phyloP scores from a whole-genome alignment of 2,113 vertebrate species.

The Neolamprologus ventralis region DNA sequence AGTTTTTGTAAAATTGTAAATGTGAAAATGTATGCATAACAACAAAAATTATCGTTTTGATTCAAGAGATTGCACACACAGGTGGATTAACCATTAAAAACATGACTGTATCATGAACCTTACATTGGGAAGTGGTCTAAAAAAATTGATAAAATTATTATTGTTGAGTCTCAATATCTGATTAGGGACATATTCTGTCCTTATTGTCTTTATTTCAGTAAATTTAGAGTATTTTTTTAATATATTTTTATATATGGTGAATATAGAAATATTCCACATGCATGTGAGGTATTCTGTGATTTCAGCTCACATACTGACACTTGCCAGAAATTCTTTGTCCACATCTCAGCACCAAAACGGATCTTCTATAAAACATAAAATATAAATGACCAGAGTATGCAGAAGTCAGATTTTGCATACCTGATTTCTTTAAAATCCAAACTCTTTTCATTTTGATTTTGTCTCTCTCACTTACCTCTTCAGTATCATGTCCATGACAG shows the following conservation, averaged over 20 bases:
- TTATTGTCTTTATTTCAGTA: background rate
- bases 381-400: background rate
- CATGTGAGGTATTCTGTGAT: background rate
- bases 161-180: background rate
- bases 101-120: background rate
- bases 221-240: background rate
- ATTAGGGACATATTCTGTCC: background rate
- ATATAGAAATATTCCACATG: background rate
- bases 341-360: background rate
- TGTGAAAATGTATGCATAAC: background rate
- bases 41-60: rapidly evolving
- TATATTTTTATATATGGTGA: background rate
- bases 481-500: background rate
- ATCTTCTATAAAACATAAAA: background rate
- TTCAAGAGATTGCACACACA: background rate
- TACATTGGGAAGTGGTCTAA: background rate
- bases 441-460: background rate
- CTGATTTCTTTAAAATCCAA: background rate
- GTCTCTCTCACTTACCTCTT: background rate
- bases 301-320: background rate
- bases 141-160: background rate
- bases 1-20: background rate
- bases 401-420: background rate
- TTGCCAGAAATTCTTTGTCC: background rate
- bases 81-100: background rate